phyloP scores from a whole-genome alignment of 1,140 invertebrate species.

The Hyles euphorbiae region DNA sequence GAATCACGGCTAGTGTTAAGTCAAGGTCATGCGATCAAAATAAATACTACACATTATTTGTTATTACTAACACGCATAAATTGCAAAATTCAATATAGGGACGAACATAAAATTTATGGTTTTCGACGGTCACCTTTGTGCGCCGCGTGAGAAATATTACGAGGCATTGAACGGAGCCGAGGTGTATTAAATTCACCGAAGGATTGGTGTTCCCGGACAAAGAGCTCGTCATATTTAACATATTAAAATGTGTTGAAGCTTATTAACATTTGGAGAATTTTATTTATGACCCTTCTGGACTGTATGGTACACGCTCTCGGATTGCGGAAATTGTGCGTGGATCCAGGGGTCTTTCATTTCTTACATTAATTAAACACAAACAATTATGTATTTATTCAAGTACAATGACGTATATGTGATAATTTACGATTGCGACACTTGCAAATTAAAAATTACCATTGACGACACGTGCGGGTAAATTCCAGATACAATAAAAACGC shows the following conservation, averaged over 20 bases:
- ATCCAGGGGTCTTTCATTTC: no score
- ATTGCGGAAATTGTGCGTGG: neutral
- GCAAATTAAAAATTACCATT: conserved; percentile 24
- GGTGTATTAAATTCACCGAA: conserved; percentile 47
- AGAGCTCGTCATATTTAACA: conserved; percentile 17
- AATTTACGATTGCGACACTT: conserved; percentile 7
- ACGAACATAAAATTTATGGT: conserved; percentile 46
- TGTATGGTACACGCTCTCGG: neutral
- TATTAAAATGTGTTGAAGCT: conserved; percentile 14
- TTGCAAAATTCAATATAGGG: conserved; percentile 52
- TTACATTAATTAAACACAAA: no score
- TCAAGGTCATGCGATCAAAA: conserved; percentile 29
- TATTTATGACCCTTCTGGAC: conserved; percentile 15
- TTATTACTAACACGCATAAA: conserved; percentile 38
- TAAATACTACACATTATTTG: conserved; percentile 24
- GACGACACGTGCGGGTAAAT: conserved; percentile 46
- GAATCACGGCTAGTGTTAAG: conserved; percentile 18
- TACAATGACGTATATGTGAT: neutral
- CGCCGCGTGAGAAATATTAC: conserved; percentile 44
- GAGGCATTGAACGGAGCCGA: conserved; percentile 31
- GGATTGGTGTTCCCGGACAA: conserved; percentile 31
- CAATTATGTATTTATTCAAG: neutral
- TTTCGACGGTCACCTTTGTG: conserved; percentile 39
- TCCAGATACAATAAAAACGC: conserved; percentile 24
- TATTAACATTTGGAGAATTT: conserved; percentile 14